Percentiles rank a stretch among this genome's conserved stretches.
phyloP scores from a whole-genome alignment of 2,113 vertebrate genomes.

The Myotis davidii region DNA sequence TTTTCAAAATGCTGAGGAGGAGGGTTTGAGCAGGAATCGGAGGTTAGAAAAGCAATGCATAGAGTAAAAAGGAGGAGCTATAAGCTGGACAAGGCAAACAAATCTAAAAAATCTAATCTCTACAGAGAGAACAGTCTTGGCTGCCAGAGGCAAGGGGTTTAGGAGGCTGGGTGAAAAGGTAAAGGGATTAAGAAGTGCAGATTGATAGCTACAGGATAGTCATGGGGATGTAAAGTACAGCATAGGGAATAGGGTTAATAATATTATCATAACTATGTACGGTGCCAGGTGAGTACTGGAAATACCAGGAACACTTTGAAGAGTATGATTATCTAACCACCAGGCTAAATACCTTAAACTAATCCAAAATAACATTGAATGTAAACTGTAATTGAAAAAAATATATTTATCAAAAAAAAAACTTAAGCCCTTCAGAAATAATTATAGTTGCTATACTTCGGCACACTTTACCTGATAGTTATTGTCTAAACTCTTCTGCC shows the following conservation, averaged over 20 bases:
- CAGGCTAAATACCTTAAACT: background rate
- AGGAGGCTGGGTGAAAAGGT: background rate
- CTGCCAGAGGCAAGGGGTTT: background rate
- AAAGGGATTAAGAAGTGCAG: background rate
- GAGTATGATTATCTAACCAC: background rate
- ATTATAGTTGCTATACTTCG: background rate
- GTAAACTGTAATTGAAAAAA: background rate
- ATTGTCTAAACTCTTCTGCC: background rate
- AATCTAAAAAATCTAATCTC: background rate
- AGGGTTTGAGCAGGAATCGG: background rate
- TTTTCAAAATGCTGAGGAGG: no score
- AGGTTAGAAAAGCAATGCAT: background rate
- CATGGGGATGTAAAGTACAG: background rate
- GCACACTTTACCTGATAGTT: background rate
- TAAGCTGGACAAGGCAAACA: background rate
- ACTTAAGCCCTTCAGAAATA: background rate
- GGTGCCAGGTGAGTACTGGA: background rate
- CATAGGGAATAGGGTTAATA: background rate
- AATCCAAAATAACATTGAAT: background rate
- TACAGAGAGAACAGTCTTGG: background rate
- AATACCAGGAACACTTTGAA: background rate
- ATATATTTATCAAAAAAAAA: background rate
- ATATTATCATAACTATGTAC: background rate
- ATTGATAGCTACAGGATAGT: background rate
- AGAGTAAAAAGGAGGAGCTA: background rate